phyloP scores from a whole-genome alignment of 2,797 vertebrate species.

The Intellagama lesueurii region DNA sequence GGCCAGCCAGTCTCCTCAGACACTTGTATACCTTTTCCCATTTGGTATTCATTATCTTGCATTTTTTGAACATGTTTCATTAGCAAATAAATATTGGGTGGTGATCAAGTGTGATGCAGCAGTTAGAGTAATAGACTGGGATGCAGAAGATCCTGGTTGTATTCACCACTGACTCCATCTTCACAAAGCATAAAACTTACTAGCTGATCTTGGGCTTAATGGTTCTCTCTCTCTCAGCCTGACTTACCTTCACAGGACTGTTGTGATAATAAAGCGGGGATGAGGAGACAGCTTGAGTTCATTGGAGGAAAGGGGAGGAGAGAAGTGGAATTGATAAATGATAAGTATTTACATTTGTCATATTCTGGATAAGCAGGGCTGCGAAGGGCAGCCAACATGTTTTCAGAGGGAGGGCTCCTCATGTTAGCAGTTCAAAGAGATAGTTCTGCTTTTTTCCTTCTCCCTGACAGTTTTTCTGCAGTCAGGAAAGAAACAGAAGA shows the following conservation, averaged over 20 bases:
- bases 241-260: background rate
- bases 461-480: too few relatives aligned
- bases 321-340: background rate
- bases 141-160: background rate
- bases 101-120: background rate
- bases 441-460: too few relatives aligned
- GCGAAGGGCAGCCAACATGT: too few relatives aligned
- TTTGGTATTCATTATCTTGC: background rate
- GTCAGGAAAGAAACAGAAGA: too few relatives aligned
- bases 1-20: too few relatives aligned
- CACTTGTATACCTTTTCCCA: background rate
- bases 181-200: too few relatives aligned
- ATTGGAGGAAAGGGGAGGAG: too few relatives aligned
- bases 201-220: background rate
- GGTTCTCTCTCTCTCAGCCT: background rate
- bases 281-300: background rate
- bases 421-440: too few relatives aligned
- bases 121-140: background rate
- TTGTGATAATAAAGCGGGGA: background rate
- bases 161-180: background rate
- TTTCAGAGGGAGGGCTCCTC: too few relatives aligned
- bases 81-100: background rate
- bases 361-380: too few relatives aligned
- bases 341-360: too few relatives aligned
- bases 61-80: background rate